Percentiles rank a stretch among this genome's conserved stretches.
phyloP scores from a whole-genome alignment of 2,888 invertebrate species.

The Dasysyrphus tricinctus region DNA sequence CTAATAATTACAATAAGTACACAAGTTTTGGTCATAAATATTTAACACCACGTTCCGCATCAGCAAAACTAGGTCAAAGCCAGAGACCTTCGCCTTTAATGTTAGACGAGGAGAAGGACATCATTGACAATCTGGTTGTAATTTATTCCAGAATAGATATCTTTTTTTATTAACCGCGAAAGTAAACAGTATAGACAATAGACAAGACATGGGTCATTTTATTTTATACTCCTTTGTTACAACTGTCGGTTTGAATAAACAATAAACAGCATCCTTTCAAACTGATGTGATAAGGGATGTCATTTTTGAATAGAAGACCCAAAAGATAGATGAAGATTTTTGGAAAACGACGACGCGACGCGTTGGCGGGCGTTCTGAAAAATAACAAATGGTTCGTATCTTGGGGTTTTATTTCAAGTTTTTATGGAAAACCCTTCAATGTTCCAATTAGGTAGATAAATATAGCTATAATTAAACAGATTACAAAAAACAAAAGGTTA shows the following conservation, averaged over 20 bases:
- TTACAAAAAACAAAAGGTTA: background rate
- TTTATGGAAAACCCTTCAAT: background rate
- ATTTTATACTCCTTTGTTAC: background rate
- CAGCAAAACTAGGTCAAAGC: slow-evolving; percentile 28
- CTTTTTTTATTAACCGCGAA: slow-evolving; percentile 16
- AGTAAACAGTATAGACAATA: background rate
- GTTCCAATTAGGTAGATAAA: background rate
- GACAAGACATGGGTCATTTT: slow-evolving; percentile 3
- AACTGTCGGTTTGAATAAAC: background rate
- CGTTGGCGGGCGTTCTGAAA: background rate
- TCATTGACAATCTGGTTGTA: background rate
- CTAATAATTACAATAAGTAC: background rate
- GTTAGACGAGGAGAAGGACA: background rate
- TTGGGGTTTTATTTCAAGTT: background rate
- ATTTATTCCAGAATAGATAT: background rate
- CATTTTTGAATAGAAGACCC: background rate
- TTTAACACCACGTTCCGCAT: slow-evolving; percentile 30
- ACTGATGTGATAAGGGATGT: slow-evolving; percentile 2
- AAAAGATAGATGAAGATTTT: background rate
- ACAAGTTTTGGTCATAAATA: slow-evolving; percentile 30
- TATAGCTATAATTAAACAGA: background rate
- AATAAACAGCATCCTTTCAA: background rate
- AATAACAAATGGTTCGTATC: background rate
- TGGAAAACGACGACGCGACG: background rate
- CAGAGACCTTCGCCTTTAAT: background rate